phyloP scores from a whole-genome alignment of 2,797 vertebrate genomes.

The Spatula versicolor region DNA sequence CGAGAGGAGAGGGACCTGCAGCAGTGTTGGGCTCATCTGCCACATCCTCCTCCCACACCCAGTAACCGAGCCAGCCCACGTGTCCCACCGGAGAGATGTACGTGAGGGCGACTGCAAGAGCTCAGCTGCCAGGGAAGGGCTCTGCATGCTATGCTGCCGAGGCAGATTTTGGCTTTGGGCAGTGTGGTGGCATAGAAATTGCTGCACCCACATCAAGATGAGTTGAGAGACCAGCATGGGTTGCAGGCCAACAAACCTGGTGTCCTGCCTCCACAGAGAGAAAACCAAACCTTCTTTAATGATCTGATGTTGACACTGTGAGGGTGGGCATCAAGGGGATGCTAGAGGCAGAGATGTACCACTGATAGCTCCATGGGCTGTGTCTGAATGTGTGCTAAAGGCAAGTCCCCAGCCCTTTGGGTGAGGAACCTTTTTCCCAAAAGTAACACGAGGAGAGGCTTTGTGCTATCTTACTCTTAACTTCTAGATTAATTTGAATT shows the following conservation, averaged over 20 bases:
- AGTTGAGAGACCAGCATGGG: accelerated
- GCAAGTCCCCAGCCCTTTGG: background rate
- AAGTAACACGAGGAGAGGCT: background rate
- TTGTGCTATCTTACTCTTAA: background rate
- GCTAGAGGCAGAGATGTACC: accelerated
- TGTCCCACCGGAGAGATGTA: background rate
- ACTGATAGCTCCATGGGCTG: background rate
- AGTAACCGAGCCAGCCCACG: background rate
- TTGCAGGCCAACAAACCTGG: background rate
- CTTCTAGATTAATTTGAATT: background rate
- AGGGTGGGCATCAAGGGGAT: background rate
- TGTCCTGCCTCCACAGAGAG: background rate
- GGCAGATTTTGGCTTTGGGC: background rate
- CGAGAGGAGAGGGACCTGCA: background rate
- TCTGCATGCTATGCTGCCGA: accelerated
- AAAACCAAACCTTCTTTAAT: background rate
- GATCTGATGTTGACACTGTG: background rate
- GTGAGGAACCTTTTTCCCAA: background rate
- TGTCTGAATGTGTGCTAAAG: background rate
- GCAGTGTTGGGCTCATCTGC: background rate
- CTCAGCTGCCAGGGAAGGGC: background rate
- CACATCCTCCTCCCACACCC: background rate
- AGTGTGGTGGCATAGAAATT: background rate
- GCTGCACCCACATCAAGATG: background rate
- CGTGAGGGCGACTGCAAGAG: background rate